These are phyloP conservation scores for Capricornis sumatraensis DNA, from an alignment of 2,113 vertebrate genomes.

Conservation along the genomic window DNA sequence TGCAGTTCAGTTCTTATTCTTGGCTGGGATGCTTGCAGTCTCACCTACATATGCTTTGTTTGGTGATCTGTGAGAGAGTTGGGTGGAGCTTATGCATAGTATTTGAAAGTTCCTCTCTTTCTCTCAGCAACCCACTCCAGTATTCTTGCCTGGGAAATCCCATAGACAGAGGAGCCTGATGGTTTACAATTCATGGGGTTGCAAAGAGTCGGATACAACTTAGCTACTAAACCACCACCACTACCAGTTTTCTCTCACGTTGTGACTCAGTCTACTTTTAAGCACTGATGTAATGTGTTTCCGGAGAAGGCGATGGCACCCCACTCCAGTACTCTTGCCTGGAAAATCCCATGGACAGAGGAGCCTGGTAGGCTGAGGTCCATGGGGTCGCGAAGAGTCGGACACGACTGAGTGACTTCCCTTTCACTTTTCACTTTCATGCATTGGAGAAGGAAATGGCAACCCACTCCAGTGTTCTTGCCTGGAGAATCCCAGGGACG, in stretches of 20 bases:
- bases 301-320: too few species aligned
- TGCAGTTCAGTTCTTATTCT: neutral
- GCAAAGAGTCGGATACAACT: neutral
- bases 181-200: neutral
- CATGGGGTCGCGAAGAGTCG: too few species aligned
- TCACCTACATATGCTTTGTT: neutral
- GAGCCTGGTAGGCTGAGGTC: too few species aligned
- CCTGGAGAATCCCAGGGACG: too few species aligned
- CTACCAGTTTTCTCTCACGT: neutral
- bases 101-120: neutral
- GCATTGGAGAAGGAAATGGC: too few species aligned
- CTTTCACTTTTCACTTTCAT: too few species aligned
- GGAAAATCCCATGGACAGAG: too few species aligned
- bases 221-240: neutral
- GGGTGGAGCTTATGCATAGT: neutral
- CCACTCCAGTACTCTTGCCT: too few species aligned
- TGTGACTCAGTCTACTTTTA: neutral
- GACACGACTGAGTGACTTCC: too few species aligned
- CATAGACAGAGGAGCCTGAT: neutral
- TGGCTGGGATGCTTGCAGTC: neutral
- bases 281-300: neutral
- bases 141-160: neutral
- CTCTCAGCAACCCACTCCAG: neutral
- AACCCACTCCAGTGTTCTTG: too few species aligned
- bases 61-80: neutral